Evolutionary conservation across 2,888 invertebrate species (phyloP), one percentile per base, ranked within the genome.

Genomic region (Amphimallon solstitiale): DNA sequence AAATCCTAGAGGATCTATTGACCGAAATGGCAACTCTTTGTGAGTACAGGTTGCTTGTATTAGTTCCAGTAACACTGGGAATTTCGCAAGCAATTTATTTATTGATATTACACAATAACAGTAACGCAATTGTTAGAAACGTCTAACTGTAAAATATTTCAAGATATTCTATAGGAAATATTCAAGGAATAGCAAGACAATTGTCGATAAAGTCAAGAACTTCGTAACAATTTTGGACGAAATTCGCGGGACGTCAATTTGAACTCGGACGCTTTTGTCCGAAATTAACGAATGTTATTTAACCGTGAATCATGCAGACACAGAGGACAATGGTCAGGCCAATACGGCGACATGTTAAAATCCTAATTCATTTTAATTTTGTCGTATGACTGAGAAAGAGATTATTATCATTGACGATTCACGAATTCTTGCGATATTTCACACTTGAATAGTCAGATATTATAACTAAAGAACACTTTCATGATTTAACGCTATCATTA

Each of bases 381-480:
- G 23, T 56, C 56, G 43, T 59, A 23, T 29, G 17, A n/a, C 29
- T 43, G 15, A n/a, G 43, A 43, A 34, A 59, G 56, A 59, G 56
- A 59, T 59, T 14, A 59, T 59, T 59, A 59, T 59, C 56, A 34
- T n/a, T 14, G 43, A 45, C 54, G 51, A 52, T 64, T 54, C 54
- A 46, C 64, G 64, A 64, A 54, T 64, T 64, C 54, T 56, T 54
- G 54, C 38, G 54, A 56, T 46, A 64, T 64, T 64, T 64, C 64
- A 64, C 64, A 64, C 64, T 54, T 56, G 54, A 46, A 54, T 64
- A 45, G 54, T 56, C 64, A 35, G 35, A 56, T 56, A 64, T 64
- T 64, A 54, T 64, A n/a, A 21, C 64, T 21, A 35, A 56, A 45
- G 46, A 46, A 37, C 34, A 46, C 64, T 64, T 56, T 64, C 64